A percentile compares a stretch with the other conserved stretches of the same genome.
Evolutionary conservation across 53 echinoderm and acorn worm genomes (phyloP).

Genomic region (Stichopus horrens): DNA sequence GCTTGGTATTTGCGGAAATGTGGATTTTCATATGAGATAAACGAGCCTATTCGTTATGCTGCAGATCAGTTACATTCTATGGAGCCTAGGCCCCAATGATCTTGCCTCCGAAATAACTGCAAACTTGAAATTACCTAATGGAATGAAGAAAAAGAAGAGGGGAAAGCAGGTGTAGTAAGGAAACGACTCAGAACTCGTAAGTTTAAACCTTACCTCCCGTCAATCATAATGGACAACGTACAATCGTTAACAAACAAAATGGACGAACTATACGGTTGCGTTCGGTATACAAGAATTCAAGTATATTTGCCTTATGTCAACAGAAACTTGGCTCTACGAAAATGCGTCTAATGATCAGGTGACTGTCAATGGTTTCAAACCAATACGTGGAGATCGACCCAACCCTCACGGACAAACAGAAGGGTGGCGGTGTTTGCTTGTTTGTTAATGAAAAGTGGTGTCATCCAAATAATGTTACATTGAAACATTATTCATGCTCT

Average conservation of each 20-base stretch:
- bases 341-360: not conserved
- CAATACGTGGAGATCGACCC: conserved; percentile 42
- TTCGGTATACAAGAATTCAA: conserved; percentile 23
- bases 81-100: conserved; percentile 28
- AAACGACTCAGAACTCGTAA: conserved; percentile 37
- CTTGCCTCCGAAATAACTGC: not conserved
- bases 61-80: conserved; percentile 26
- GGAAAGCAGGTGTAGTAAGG: conserved; percentile 41
- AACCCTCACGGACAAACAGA: conserved; percentile 38
- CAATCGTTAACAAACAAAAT: conserved; percentile 42
- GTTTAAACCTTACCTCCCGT: conserved; percentile 36
- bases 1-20: not conserved
- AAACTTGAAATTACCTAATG: conserved; percentile 26
- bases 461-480: conserved; percentile 42
- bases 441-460: conserved; percentile 59
- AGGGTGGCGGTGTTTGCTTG: conserved; percentile 51
- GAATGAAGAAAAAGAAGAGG: conserved; percentile 43
- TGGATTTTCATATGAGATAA: not conserved
- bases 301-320: conserved; percentile 39
- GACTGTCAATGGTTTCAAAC: conserved; percentile 30
- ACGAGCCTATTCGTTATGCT: conserved; percentile 22
- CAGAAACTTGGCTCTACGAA: conserved; percentile 40
- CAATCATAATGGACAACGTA: conserved; percentile 31
- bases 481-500: conserved; percentile 38
- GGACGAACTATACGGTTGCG: conserved; percentile 10